phyloP scores from a whole-genome alignment of 2,113 vertebrate genomes.

The Hemicordylus capensis region DNA sequence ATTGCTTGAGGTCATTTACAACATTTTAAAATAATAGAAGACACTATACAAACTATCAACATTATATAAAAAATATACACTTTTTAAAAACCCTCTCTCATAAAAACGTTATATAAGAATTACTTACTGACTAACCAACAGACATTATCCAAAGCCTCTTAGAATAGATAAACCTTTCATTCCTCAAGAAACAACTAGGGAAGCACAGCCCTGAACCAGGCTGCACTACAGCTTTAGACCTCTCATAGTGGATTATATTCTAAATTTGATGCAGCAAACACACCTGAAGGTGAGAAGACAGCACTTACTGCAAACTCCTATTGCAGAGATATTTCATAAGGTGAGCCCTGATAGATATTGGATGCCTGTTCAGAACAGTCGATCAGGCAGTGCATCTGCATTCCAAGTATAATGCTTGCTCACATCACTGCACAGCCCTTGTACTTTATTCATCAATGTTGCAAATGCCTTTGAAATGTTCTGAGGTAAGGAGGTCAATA shows the following conservation, averaged over 20 bases:
- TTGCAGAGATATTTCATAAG: neutral
- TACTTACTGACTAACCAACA: too few relatives aligned
- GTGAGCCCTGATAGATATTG: neutral
- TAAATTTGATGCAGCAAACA: too few relatives aligned
- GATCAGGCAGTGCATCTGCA: neutral
- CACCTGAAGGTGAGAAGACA: neutral
- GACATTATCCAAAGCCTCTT: too few relatives aligned
- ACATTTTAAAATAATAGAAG: too few relatives aligned
- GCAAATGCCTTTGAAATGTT: neutral
- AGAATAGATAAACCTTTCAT: too few relatives aligned
- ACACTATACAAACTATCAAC: too few relatives aligned
- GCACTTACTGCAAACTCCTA: neutral
- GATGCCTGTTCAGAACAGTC: neutral
- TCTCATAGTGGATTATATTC: too few relatives aligned
- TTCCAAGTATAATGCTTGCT: neutral
- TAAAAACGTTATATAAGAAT: too few relatives aligned
- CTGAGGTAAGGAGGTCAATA: conserved; percentile 1
- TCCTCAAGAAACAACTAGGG: too few relatives aligned
- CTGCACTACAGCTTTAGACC: neutral
- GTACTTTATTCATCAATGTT: conserved; percentile 12
- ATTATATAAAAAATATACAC: too few relatives aligned
- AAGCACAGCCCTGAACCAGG: neutral
- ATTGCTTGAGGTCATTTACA: too few relatives aligned
- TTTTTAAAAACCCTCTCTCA: too few relatives aligned
- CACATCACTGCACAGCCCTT: neutral